These are phyloP conservation scores for Lonchura striata DNA, from an alignment of 2,113 vertebrate species.

Conservation along the genomic window DNA sequence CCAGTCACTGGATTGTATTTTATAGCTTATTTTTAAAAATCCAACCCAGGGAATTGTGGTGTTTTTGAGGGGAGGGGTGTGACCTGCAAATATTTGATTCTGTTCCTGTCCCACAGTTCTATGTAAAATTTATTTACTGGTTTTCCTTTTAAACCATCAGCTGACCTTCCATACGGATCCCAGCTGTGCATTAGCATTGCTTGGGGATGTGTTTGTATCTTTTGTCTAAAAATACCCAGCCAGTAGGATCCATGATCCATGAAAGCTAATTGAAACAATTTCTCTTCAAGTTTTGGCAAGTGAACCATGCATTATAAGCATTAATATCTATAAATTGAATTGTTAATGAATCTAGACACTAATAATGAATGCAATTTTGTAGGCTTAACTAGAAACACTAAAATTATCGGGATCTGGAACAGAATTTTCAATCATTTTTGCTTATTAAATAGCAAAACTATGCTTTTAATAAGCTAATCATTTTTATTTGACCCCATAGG, in stretches of 20 bases:
- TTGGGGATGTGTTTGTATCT: constrained; percentile 82
- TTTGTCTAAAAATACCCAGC: constrained; percentile 84
- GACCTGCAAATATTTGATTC: constrained; percentile 65
- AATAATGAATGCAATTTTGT: constrained; percentile 86
- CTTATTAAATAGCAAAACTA: constrained; percentile 83
- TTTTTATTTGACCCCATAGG: constrained; percentile 84
- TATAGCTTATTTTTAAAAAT: not conserved
- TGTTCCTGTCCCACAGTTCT: constrained; percentile 55
- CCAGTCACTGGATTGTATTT: not conserved
- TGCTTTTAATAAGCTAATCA: constrained; percentile 84
- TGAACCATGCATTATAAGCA: constrained; percentile 83
- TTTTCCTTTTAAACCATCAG: constrained; percentile 73
- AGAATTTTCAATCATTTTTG: constrained; percentile 84
- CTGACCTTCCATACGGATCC: constrained; percentile 76
- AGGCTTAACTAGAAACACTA: constrained; percentile 83
- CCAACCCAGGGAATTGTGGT: not conserved
- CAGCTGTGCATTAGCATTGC: constrained; percentile 81
- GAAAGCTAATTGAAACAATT: constrained; percentile 88
- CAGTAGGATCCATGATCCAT: constrained; percentile 80
- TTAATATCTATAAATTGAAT: constrained; percentile 88
- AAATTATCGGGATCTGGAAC: constrained; percentile 81
- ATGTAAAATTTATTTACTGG: constrained; percentile 71
- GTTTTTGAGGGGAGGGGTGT: not conserved
- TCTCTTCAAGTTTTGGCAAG: constrained; percentile 85
- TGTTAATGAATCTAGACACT: constrained; percentile 87